Conservation (phyloP, 1,140 invertebrate species). For the Harlomillsia oculata region DNA sequence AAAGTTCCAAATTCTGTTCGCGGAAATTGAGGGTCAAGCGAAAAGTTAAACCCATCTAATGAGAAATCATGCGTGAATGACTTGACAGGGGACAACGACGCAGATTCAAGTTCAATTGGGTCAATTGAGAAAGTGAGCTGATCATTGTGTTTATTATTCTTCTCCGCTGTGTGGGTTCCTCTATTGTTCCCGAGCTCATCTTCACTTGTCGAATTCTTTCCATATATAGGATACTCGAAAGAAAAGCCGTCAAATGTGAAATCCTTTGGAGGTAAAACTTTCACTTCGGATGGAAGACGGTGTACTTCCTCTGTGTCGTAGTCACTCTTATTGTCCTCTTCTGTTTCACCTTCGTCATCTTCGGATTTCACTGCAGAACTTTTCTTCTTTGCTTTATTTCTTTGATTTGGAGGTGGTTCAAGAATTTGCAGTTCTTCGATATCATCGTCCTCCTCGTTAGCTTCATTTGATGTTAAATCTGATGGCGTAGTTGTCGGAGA, state of each 20-base stretch:
- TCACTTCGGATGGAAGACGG: constrained; percentile 22
- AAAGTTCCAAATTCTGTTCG: background rate
- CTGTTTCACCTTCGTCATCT: background rate
- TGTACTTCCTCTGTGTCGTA: constrained; percentile 2
- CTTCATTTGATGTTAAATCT: no score
- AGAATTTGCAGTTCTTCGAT: constrained; percentile 9
- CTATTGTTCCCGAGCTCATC: background rate
- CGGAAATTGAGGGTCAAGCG: background rate
- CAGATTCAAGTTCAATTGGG: constrained; percentile 2
- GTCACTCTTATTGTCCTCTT: background rate
- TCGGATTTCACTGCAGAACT: no score
- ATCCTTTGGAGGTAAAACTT: constrained; percentile 22
- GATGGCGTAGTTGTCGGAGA: no score
- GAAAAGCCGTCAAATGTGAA: constrained; percentile 22
- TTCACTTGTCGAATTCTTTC: background rate
- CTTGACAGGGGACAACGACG: background rate
- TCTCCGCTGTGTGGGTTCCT: no score
- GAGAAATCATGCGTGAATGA: background rate
- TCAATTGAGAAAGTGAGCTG: background rate
- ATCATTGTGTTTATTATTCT: no score
- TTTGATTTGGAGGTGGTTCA: constrained; percentile 3
- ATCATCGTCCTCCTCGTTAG: background rate
- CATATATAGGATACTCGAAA: constrained; percentile 18
- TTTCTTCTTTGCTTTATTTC: no score
- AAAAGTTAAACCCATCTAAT: constrained; percentile 1